These are phyloP conservation scores for Semibalanus balanoides DNA, from an alignment of 1,140 invertebrate genomes.

Conservation along the genomic window DNA sequence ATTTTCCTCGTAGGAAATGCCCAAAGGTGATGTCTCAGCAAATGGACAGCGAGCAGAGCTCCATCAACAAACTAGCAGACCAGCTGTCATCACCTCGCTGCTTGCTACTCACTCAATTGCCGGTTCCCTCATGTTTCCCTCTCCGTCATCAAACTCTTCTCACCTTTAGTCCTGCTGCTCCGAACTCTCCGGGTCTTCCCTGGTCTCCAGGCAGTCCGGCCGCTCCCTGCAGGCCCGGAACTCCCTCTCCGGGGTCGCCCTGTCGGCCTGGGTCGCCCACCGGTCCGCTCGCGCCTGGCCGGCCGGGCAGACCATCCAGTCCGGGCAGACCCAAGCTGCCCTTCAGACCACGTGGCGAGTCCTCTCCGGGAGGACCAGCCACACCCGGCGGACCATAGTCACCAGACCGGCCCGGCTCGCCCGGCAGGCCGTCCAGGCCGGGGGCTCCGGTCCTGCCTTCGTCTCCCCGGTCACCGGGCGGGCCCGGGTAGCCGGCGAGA, in stretches of 20 bases:
- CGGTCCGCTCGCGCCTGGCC: slow-evolving; percentile 42
- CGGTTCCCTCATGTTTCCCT: no score
- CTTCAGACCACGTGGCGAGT: slow-evolving; percentile 41
- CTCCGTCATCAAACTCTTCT: no score
- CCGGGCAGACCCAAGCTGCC: slow-evolving; percentile 26
- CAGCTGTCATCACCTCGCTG: no score
- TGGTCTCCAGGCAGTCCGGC: slow-evolving; percentile 43
- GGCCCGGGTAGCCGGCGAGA: slow-evolving; percentile 45
- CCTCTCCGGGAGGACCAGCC: slow-evolving; percentile 47
- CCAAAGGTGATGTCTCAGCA: no score
- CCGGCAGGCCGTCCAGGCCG: slow-evolving; percentile 51
- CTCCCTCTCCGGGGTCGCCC: slow-evolving; percentile 16
- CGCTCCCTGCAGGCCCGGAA: slow-evolving; percentile 27
- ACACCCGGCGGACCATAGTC: slow-evolving; percentile 18
- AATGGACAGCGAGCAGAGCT: no score
- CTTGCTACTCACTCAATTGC: no score
- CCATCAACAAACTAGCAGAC: no score
- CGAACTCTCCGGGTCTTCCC: slow-evolving; percentile 19
- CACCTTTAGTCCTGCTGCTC: not conserved
- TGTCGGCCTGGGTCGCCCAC: slow-evolving; percentile 34
- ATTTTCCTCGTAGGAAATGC: no score
- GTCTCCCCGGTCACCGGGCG: slow-evolving; percentile 57
- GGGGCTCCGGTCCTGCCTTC: slow-evolving; percentile 50
- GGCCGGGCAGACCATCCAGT: slow-evolving; percentile 40
- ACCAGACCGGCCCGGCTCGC: slow-evolving; percentile 40